Evolutionary conservation across 2,888 invertebrate genomes (phyloP).

Genomic region (Hemicrepidius hirtus): DNA sequence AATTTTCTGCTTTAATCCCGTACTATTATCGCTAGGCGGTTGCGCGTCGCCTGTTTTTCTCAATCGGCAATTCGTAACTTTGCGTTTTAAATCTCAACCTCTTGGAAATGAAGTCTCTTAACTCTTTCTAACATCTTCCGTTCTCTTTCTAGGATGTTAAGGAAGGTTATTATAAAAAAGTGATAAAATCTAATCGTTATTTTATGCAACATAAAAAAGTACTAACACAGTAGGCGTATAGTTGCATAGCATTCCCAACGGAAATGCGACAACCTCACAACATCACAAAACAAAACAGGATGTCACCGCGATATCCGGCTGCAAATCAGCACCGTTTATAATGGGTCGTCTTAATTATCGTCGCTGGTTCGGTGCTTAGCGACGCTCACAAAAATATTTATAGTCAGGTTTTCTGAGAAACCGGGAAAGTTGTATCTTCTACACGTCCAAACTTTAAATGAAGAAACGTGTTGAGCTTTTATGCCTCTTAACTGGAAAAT

Average conservation of each 20-base stretch:
- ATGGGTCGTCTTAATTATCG: slow-evolving; percentile 47
- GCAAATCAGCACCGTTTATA: slow-evolving; percentile 46
- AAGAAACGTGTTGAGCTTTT: slow-evolving; percentile 33
- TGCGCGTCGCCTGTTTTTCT: too few relatives aligned
- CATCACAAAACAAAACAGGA: slow-evolving; percentile 45
- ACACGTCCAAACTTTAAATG: slow-evolving; percentile 35
- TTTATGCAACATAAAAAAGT: background rate
- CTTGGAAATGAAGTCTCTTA: too few relatives aligned
- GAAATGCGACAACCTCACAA: slow-evolving; percentile 19
- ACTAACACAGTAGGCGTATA: background rate
- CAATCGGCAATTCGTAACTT: too few relatives aligned
- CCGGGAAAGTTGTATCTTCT: slow-evolving; percentile 31
- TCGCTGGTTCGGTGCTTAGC: slow-evolving; percentile 3
- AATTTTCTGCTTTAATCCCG: too few relatives aligned
- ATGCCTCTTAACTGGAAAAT: slow-evolving; percentile 29
- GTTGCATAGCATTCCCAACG: background rate
- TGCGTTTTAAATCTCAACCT: too few relatives aligned
- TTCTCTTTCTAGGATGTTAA: too few relatives aligned
- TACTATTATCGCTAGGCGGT: too few relatives aligned
- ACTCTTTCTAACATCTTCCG: too few relatives aligned
- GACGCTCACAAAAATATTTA: slow-evolving; percentile 41
- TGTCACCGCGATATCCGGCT: slow-evolving; percentile 53
- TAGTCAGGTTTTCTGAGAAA: slow-evolving; percentile 27
- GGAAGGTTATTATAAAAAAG: background rate
- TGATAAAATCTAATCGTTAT: background rate